Base-by-base conservation (phyloP, 2,113 vertebrate genomes). In the Onychostruthus taczanowskii region DNA sequence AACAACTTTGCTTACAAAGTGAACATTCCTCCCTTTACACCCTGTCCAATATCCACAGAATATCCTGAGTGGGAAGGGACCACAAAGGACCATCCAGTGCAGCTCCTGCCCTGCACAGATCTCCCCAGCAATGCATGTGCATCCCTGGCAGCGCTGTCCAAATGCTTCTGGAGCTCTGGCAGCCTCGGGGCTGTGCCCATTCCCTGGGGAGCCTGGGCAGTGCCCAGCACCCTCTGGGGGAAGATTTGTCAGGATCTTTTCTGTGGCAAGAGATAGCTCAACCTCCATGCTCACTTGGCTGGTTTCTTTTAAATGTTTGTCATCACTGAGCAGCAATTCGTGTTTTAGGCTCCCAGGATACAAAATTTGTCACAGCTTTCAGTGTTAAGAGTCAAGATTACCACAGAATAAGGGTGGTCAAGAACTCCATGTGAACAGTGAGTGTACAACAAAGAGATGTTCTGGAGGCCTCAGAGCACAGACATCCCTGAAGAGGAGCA, bases 341-440 rank as follows among this genome's bases (percentile, higher is more conserved):
- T 4, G 62, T 49, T 77, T 23, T 10, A 28, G 28, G 47, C 28
- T 70, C 66, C 49, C 70, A 41, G 24, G 5, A 35, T 2, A 30
- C 10, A 52, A 35, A 43, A 19, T 20, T 2, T 39, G 13, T 22
- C 68, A 46, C 3, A 7, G 49, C 12, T 86, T 63, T 61, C 15
- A 27, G 21, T 16, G 4, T 69, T 30, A 70, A 16, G 47, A 55
- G 41, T 19, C 19, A 28, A 24, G n/a, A 37, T 28, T 31, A 27
- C 16, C 22, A 44, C 22, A 74, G 73, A 43, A 27, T 17, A 47
- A 87, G 69, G n/a, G 37, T 19, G 44, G 41, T 52, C 8, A 84
- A 26, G 46, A 61, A 4, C 27, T 80, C 62, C 3, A 33, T 0
- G 1, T 10, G 46, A 16, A 1, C 0, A 33, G 55, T 3, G 4